Percentiles rank a stretch among this genome's conserved stretches.
Evolutionary conservation across 35 echinoderm and acorn worm species (phyloP).

Genomic region (Strongylocentrotus purpuratus): DNA sequence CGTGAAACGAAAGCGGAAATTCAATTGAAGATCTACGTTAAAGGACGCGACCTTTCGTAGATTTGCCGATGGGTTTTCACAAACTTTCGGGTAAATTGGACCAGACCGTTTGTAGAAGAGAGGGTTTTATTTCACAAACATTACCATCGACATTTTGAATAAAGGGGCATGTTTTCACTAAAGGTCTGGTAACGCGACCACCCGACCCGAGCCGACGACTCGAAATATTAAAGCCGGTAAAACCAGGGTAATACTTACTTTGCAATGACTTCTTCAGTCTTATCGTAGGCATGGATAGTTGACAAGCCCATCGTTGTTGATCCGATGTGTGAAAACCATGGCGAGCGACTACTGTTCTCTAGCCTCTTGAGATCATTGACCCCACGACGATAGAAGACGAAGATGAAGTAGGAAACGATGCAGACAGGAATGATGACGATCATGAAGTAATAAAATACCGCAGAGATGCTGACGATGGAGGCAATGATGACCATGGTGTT

Average conservation of each 20-base stretch:
- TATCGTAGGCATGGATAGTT: slow-evolving; percentile 74
- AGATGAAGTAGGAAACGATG: slow-evolving; percentile 44
- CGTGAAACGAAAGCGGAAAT: too few relatives aligned
- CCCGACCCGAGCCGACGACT: too few relatives aligned
- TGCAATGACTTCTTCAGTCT: slow-evolving; percentile 63
- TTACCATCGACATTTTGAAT: neutral
- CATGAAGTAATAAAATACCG: slow-evolving; percentile 60
- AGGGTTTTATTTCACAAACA: neutral
- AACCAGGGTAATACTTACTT: slow-evolving; percentile 48
- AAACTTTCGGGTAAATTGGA: too few relatives aligned
- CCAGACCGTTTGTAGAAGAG: neutral
- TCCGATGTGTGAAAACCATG: slow-evolving; percentile 59
- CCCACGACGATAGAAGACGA: slow-evolving; percentile 58
- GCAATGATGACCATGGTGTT: slow-evolving; percentile 51
- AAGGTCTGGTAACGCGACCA: too few relatives aligned
- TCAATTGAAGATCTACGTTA: too few relatives aligned
- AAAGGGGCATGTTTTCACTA: too few relatives aligned
- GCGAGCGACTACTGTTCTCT: slow-evolving; percentile 62
- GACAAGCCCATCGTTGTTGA: slow-evolving; percentile 71
- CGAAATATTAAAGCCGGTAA: neutral
- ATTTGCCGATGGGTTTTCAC: too few relatives aligned
- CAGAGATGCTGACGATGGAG: slow-evolving; percentile 36
- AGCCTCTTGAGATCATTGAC: slow-evolving; percentile 66
- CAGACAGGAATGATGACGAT: slow-evolving; percentile 47
- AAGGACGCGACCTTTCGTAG: too few relatives aligned